Conservation (phyloP, 2,797 vertebrate species). For the Sebastes vulpes region DNA sequence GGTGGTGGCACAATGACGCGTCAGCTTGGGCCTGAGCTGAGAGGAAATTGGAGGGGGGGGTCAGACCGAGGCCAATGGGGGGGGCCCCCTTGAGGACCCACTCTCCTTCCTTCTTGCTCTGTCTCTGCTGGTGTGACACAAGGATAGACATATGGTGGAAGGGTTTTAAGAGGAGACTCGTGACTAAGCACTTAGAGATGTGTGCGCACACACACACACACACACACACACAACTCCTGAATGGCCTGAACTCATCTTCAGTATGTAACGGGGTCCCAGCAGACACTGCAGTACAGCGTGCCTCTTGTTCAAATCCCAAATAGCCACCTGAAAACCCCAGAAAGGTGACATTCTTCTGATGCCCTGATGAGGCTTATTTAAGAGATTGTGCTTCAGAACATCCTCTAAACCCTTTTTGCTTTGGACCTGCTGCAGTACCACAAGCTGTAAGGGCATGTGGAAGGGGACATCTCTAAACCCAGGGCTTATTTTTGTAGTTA, state of each 20-base stretch:
- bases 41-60: slow-evolving; percentile 37
- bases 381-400: background rate
- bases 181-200: slow-evolving; percentile 63
- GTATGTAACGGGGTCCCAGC: slow-evolving; percentile 31
- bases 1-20: background rate
- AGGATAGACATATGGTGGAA: slow-evolving; percentile 44
- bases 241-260: slow-evolving; percentile 43
- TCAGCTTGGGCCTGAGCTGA: slow-evolving; percentile 10
- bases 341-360: slow-evolving; percentile 17
- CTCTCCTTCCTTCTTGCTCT: background rate
- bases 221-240: slow-evolving; percentile 28
- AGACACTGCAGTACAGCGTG: slow-evolving; percentile 29
- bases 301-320: slow-evolving; percentile 40
- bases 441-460: background rate
- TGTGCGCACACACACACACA: background rate
- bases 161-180: slow-evolving; percentile 57
- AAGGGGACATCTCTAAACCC: background rate
- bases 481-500: background rate
- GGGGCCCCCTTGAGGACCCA: slow-evolving; percentile 26
- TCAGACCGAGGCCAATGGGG: slow-evolving; percentile 63
- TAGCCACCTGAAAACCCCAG: slow-evolving; percentile 19
- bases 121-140: slow-evolving; percentile 42
- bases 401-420: background rate
- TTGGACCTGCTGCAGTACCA: background rate
- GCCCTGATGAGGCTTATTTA: slow-evolving; percentile 8